Percentiles rank a stretch among this genome's conserved stretches.
phyloP scores from a whole-genome alignment of 2,888 invertebrate species.

The Octonoba sinensis region DNA sequence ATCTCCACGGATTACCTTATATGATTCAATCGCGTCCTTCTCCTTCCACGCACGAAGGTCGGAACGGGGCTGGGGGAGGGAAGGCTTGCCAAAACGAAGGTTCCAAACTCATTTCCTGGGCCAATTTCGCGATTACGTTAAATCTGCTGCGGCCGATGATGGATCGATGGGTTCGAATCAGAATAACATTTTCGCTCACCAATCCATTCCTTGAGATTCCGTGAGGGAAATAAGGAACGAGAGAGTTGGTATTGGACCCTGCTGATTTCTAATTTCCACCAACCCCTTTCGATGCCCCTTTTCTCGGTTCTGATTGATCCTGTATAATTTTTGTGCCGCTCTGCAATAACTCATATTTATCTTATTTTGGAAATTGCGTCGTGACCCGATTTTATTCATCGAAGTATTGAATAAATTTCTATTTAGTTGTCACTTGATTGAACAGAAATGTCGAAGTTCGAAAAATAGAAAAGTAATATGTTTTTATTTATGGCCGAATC shows the following conservation, averaged over 20 bases:
- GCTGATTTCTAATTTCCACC: conserved; percentile 35
- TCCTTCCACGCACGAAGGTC: neutral
- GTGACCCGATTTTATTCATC: no score
- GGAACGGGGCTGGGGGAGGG: neutral
- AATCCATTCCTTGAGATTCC: conserved; percentile 48
- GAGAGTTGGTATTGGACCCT: neutral
- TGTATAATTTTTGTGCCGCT: no score
- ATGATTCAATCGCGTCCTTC: conserved; percentile 47
- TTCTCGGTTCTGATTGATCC: no score
- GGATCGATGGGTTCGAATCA: conserved; percentile 54
- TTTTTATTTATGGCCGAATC: no score
- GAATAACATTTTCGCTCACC: conserved; percentile 57
- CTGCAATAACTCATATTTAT: no score
- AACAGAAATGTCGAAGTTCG: no score
- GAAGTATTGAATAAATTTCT: no score
- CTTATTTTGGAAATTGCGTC: no score
- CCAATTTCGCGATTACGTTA: conserved; percentile 62
- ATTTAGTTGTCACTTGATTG: no score
- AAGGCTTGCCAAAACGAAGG: conserved; percentile 44
- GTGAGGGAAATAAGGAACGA: conserved; percentile 46
- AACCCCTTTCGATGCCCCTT: neutral
- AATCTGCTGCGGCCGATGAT: conserved; percentile 55
- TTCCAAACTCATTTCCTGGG: conserved; percentile 56
- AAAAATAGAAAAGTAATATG: no score
- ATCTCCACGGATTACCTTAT: neutral